phyloP scores from a whole-genome alignment of 2,113 vertebrate genomes.

The Camarhynchus parvulus region DNA sequence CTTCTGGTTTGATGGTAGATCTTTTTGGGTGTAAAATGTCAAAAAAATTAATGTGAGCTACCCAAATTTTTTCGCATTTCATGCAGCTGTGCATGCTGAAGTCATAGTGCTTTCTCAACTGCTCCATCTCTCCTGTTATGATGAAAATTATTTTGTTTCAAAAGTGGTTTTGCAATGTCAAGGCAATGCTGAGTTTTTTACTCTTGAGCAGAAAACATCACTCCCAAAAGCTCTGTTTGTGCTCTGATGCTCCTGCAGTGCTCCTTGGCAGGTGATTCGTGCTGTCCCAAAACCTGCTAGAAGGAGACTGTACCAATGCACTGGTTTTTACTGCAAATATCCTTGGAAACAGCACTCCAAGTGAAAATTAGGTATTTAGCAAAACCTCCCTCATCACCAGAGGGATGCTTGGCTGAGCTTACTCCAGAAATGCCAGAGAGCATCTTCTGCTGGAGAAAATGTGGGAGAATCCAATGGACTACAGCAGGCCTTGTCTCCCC shows the following conservation, averaged over 20 bases:
- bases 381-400: neutral
- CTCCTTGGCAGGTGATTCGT: neutral
- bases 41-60: neutral
- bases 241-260: neutral
- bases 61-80: neutral
- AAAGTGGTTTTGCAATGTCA: neutral
- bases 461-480: neutral
- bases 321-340: neutral
- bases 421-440: neutral
- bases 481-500: neutral
- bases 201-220: neutral
- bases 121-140: neutral
- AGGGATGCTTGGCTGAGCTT: neutral
- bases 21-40: neutral
- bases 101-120: neutral
- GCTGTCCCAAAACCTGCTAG: neutral
- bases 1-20: neutral
- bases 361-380: neutral
- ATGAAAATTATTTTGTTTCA: neutral
- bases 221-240: neutral
- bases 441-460: neutral
- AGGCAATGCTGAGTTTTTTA: neutral
- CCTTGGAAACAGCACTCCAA: neutral
- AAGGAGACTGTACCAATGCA: neutral
- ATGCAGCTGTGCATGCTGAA: neutral